Base-by-base conservation (phyloP, 2,113 vertebrate species). In the Notothenia rossii region DNA sequence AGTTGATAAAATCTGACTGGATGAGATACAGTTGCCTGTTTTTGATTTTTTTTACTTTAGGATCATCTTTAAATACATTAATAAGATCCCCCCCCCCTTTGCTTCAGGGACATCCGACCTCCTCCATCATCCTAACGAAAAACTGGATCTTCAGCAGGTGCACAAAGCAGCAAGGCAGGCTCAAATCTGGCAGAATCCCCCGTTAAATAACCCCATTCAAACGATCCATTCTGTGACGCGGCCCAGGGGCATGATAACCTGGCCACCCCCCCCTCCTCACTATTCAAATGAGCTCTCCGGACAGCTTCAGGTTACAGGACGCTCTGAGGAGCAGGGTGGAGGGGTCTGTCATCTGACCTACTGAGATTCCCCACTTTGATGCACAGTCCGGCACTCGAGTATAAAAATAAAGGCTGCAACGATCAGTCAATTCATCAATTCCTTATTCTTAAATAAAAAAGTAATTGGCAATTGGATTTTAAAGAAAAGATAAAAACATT, bases 261-360 rank as follows among this genome's bases (percentile, higher is more conserved):
- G 36, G 5, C 25, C 25, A 29, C 69, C 14, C 17, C n/a, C 59
- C 72, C 25, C 72, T 20, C 29, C 8, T 85, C 64, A 71, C 90
- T 89, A 94, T 91, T 95, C 91, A 92, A 90, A 92, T 84, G 75
- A 83, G 84, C 40, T 74, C 74, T 18, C 54, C 49, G 40, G 61
- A 70, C 61, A 49, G 87, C 86, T 81, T 94, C 81, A 45, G 59
- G 84, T 94, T 93, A 77, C 92, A 74, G 48, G 15, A 45, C 36
- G 65, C 75, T 76, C 48, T 70, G 64, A 81, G 85, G 67, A 68
- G 62, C 40, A 55, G 73, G 60, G 22, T 17, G 82, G 81, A 82
- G 66, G 20, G 33, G 64, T 59, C 77, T 49, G 84, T 78, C 58
- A 83, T 74, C 59, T 81, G 74, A 78, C 81, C 75, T 60, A 17